Percentiles rank a stretch among this genome's conserved stretches.
phyloP scores from a whole-genome alignment of 2,113 vertebrate species.

The Dicerorhinus sumatrensis region DNA sequence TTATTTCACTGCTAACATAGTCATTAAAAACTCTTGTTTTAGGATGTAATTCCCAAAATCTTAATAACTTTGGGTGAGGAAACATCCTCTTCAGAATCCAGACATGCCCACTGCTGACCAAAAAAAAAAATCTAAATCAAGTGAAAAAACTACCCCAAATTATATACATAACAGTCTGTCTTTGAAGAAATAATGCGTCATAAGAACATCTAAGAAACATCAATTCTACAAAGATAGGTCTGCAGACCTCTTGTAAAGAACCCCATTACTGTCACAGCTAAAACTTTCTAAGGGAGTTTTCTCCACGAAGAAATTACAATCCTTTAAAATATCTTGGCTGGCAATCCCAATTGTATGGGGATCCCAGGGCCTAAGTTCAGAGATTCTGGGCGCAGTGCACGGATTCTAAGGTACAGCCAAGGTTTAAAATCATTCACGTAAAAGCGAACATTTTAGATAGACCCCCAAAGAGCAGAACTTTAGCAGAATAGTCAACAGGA shows the following conservation, averaged over 20 bases:
- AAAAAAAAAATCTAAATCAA: not conserved
- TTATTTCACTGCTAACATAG: constrained; percentile 26
- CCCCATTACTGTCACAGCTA: not conserved
- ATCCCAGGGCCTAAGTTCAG: not conserved
- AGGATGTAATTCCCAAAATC: not conserved
- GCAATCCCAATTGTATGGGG: not conserved
- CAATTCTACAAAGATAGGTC: not conserved
- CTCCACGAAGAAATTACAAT: not conserved
- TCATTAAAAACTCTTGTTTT: constrained; percentile 45
- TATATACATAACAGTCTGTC: not conserved
- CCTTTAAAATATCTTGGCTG: not conserved
- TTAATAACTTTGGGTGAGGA: constrained; percentile 4
- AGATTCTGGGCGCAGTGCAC: not conserved
- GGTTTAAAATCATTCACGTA: constrained; percentile 15
- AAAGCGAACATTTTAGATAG: not conserved
- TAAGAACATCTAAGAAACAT: constrained; percentile 5
- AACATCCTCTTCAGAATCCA: not conserved
- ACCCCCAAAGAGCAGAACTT: constrained; percentile 8
- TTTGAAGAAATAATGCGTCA: constrained; percentile 38
- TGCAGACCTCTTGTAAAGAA: not conserved
- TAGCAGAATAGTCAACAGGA: not conserved
- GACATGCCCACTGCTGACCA: not conserved
- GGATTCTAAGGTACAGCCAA: not conserved
- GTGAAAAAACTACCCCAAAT: not conserved
- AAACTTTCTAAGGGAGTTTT: not conserved